These are phyloP conservation scores for Pteria penguin DNA, from an alignment of 2,888 invertebrate genomes.

Conservation along the genomic window DNA sequence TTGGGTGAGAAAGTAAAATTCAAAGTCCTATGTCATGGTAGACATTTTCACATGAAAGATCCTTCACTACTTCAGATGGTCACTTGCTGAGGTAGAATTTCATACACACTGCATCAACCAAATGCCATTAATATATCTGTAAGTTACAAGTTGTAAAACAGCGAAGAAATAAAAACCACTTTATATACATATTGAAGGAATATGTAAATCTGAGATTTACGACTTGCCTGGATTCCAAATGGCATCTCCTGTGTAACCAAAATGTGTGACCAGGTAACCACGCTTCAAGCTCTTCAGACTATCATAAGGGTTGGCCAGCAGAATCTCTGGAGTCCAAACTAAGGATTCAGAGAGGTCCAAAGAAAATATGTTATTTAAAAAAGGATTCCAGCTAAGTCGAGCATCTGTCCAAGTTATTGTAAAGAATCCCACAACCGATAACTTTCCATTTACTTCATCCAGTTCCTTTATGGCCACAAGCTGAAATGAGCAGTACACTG, in stretches of 20 bases:
- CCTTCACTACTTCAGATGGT: too few relatives aligned
- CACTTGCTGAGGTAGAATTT: too few relatives aligned
- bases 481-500: constrained; percentile 35
- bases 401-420: constrained; percentile 41
- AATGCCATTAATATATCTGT: too few relatives aligned
- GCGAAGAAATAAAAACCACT: too few relatives aligned
- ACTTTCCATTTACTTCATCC: constrained; percentile 48
- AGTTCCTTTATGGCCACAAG: constrained; percentile 48
- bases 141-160: too few relatives aligned
- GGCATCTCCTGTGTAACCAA: constrained; percentile 24
- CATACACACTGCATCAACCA: too few relatives aligned
- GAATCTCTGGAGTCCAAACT: constrained; percentile 45
- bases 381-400: constrained; percentile 44
- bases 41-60: too few relatives aligned
- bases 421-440: constrained; percentile 41
- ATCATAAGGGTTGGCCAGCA: constrained; percentile 34
- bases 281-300: constrained; percentile 33
- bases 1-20: too few relatives aligned
- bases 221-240: constrained; percentile 34
- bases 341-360: constrained; percentile 18
- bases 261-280: constrained; percentile 31
- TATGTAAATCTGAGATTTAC: neutral
- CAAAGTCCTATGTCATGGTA: too few relatives aligned
- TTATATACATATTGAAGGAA: too few relatives aligned
- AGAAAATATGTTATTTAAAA: constrained; percentile 19